These are phyloP conservation scores for Amblyteles armatorius DNA, from an alignment of 2,888 invertebrate species.

Conservation along the genomic window DNA sequence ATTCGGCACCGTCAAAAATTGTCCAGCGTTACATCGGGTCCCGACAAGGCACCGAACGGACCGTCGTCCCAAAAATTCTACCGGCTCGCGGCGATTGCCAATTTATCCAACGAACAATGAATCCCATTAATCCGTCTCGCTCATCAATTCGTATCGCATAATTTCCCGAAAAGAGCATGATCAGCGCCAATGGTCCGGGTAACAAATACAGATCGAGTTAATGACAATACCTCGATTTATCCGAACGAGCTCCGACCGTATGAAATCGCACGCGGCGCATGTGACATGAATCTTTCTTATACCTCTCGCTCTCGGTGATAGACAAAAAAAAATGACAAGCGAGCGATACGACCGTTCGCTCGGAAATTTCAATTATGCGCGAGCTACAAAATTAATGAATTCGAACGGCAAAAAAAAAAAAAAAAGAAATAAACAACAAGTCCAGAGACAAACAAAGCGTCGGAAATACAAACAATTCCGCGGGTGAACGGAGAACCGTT, in stretches of 20 bases:
- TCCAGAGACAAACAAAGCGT: slow-evolving; percentile 17
- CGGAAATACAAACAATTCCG: neutral
- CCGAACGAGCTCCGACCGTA: neutral
- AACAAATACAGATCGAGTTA: neutral
- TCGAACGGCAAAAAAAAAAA: neutral
- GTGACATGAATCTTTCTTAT: neutral
- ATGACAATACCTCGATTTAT: neutral
- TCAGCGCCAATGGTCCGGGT: neutral
- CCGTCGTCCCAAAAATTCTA: no score
- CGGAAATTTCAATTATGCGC: slow-evolving; percentile 24
- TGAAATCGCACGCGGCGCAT: neutral
- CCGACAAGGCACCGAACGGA: no score
- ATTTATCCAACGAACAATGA: neutral
- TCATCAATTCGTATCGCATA: neutral
- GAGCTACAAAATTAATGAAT: neutral
- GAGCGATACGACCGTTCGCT: neutral
- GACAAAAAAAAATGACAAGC: slow-evolving; percentile 18
- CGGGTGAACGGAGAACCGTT: slow-evolving; percentile 12
- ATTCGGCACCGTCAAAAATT: no score
- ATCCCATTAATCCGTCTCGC: neutral
- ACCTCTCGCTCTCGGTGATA: neutral
- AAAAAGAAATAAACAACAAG: neutral
- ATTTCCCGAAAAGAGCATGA: neutral
- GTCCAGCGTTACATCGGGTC: no score
- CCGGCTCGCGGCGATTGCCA: no score